These are phyloP conservation scores for Anser brachyrhynchus DNA, from an alignment of 2,113 vertebrate species.

Conservation along the genomic window DNA sequence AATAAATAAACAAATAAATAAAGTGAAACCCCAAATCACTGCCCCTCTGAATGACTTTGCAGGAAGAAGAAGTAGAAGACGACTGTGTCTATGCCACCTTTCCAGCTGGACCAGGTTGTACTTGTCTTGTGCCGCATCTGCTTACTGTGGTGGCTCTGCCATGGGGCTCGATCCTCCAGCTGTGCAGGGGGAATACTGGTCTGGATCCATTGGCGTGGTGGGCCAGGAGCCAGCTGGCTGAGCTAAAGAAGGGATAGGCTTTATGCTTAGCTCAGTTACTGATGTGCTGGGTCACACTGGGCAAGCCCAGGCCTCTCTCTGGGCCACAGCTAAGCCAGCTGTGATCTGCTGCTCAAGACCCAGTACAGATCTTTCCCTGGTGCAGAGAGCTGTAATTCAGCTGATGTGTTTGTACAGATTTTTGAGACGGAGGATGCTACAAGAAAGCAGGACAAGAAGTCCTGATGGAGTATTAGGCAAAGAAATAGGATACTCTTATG, in stretches of 20 bases:
- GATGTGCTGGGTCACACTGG: background rate
- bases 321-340: background rate
- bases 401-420: background rate
- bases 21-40: no score
- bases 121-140: rapidly evolving
- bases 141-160: background rate
- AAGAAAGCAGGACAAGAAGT: background rate
- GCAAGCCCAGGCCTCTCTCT: background rate
- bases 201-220: rapidly evolving
- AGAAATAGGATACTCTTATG: background rate
- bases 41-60: background rate
- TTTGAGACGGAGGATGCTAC: background rate
- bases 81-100: background rate
- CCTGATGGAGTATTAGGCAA: background rate
- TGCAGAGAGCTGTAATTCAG: background rate
- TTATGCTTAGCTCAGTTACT: background rate
- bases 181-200: rapidly evolving
- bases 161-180: rapidly evolving
- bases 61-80: background rate
- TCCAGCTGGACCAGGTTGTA: rapidly evolving
- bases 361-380: background rate
- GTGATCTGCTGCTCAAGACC: background rate
- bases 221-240: background rate
- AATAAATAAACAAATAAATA: background rate
- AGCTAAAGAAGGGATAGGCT: background rate